Conservation (phyloP, 1,140 invertebrate genomes). For the Macrobrachium rosenbergii region DNA sequence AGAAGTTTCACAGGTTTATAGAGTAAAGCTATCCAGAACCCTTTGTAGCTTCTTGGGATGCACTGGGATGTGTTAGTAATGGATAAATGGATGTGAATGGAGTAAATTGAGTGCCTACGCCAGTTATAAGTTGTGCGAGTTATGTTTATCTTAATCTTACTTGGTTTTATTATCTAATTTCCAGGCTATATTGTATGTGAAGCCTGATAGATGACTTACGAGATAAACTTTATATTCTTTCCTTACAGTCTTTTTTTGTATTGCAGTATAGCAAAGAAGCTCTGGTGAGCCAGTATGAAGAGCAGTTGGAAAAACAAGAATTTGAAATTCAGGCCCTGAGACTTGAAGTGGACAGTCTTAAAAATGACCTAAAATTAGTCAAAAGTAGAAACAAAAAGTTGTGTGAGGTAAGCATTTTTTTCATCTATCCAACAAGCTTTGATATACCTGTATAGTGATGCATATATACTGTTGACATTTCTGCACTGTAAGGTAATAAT, state of each 20-base stretch:
- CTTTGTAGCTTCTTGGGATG: no score
- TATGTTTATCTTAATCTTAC: no score
- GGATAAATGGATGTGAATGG: no score
- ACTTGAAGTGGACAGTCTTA: conserved; percentile 76
- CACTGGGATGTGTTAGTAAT: no score
- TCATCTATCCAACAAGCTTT: background rate
- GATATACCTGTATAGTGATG: no score
- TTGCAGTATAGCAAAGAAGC: conserved; percentile 69
- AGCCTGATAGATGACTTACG: background rate
- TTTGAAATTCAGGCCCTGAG: conserved; percentile 76
- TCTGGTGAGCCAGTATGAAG: conserved; percentile 72
- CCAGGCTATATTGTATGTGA: background rate
- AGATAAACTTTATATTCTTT: background rate
- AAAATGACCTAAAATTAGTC: conserved; percentile 79
- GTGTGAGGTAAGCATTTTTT: conserved; percentile 73
- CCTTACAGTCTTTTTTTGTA: conserved; percentile 65
- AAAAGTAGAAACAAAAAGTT: conserved; percentile 84
- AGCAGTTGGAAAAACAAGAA: conserved; percentile 78
- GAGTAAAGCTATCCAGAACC: no score
- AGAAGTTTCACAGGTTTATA: no score
- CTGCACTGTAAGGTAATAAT: no score
- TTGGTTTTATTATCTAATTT: background rate
- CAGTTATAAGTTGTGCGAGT: no score
- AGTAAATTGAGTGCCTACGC: no score
- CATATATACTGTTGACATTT: no score